Evolutionary conservation across 2,888 invertebrate species (phyloP), one percentile per base, ranked within the genome.

Genomic region (Psylliodes chrysocephalus): DNA sequence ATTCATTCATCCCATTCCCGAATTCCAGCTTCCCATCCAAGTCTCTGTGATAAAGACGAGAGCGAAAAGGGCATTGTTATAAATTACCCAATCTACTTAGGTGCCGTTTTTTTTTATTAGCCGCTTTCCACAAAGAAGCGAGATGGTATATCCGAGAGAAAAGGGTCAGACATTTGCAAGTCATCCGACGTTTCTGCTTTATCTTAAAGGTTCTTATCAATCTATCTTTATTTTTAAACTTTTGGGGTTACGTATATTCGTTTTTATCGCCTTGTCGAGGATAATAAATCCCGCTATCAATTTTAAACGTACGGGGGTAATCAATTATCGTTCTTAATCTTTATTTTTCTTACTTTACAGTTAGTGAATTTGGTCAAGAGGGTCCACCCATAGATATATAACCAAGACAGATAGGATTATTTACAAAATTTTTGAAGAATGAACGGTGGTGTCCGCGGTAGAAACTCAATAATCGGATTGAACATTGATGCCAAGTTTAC

Each of bases 221-320:
- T 54, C 25, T 42, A 54, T 54, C 54, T 54, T 54, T 54, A 54
- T 54, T 42, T 54, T 54, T 28, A 54, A 38, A 12, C 28, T 54
- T 42, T 12, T 18, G 30, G 52, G 22, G n/a, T 52, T 12, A 52
- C n/a, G 4, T 53, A 28, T 19, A 35, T 53, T 53, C 38, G 52
- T 3, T 38, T 22, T 38, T 14, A 38, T n/a, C 19, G 38, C 18
- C 6, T n/a, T 10, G 33, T 2, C 10, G 33, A 33, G 33, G 12
- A 33, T 6, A 2, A 33, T 33, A 33, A 33, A 33, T n/a, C n/a
- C n/a, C n/a, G n/a, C n/a, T n/a, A n/a, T n/a, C n/a, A n/a, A n/a
- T n/a, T n/a, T n/a, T n/a, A n/a, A n/a, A n/a, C n/a, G n/a, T n/a
- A n/a, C n/a, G n/a, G n/a, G n/a, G n/a, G n/a, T n/a, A n/a, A n/a